phyloP scores from a whole-genome alignment of 2,113 vertebrate genomes.

The Turnix velox region DNA sequence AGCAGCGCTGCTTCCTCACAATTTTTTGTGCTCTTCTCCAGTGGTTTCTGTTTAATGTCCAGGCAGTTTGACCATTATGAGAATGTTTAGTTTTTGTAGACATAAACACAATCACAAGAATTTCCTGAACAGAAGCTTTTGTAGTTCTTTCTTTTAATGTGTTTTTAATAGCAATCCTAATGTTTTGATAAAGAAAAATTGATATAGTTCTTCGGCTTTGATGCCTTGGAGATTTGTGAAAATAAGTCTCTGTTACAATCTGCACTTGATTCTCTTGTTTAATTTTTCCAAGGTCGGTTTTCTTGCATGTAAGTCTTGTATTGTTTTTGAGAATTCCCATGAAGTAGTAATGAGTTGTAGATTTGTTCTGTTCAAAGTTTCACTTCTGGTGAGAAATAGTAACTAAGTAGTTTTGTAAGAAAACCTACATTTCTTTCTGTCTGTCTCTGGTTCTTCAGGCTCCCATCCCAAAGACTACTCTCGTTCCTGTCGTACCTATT shows the following conservation, averaged over 20 bases:
- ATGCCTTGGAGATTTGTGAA: background rate
- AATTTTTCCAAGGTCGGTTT: background rate
- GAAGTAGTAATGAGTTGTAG: background rate
- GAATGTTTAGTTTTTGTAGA: background rate
- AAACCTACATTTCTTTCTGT: background rate
- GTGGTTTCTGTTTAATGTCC: background rate
- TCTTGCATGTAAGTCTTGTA: background rate
- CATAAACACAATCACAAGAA: background rate
- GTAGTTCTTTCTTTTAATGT: background rate
- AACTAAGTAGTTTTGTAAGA: background rate
- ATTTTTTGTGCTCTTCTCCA: background rate
- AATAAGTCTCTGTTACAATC: background rate
- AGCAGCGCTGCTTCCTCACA: background rate
- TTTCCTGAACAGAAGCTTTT: slow-evolving; percentile 1
- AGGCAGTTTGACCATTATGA: background rate
- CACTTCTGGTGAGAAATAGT: background rate
- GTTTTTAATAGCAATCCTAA: background rate
- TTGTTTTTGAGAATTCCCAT: background rate
- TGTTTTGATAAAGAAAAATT: background rate
- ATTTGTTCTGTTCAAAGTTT: background rate
- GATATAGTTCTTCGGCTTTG: background rate
- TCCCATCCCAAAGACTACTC: slow-evolving; percentile 90
- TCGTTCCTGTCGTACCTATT: slow-evolving; percentile 91
- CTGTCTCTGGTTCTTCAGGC: slow-evolving; percentile 70
- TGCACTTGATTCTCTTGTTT: background rate